Percentiles rank a stretch among this genome's conserved stretches.
phyloP scores from a whole-genome alignment of 2,888 invertebrate genomes.

The Nomada ferruginata region DNA sequence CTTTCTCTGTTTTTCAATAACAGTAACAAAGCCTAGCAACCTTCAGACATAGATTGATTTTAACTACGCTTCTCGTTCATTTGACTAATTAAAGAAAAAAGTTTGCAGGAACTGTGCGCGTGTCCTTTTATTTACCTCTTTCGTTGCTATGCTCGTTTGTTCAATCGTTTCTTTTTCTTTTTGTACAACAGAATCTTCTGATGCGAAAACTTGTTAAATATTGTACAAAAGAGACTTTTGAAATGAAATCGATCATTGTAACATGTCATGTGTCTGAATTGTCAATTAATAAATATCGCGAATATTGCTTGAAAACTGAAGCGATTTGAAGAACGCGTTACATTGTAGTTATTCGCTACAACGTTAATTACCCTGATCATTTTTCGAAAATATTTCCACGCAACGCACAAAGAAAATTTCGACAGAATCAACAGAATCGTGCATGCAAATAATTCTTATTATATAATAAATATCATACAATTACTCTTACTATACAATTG shows the following conservation, averaged over 20 bases:
- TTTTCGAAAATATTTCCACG: not conserved
- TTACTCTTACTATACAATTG: too few species aligned
- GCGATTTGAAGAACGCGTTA: too few species aligned
- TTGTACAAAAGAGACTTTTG: not conserved
- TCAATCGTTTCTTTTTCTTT: not conserved
- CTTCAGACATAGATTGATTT: conserved; percentile 73
- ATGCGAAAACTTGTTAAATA: conserved; percentile 14
- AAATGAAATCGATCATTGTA: not conserved
- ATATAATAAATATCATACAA: too few species aligned
- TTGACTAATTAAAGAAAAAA: conserved; percentile 77
- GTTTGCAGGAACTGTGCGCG: conserved; percentile 42
- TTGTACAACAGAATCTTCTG: conserved; percentile 1
- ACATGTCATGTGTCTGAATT: not conserved
- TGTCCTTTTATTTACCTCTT: conserved; percentile 16
- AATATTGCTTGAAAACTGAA: too few species aligned
- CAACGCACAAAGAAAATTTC: not conserved
- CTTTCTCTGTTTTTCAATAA: conserved; percentile 28
- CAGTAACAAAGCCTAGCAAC: conserved; percentile 73
- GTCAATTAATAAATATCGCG: not conserved
- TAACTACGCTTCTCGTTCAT: conserved; percentile 75
- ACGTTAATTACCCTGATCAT: too few species aligned
- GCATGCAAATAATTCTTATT: too few species aligned
- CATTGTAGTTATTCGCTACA: too few species aligned
- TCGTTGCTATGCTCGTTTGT: conserved; percentile 9
- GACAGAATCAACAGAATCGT: not conserved